Evolutionary conservation across 2,113 vertebrate genomes (phyloP), one percentile per base, ranked within the genome.

Genomic region (Crotalus tigris): DNA sequence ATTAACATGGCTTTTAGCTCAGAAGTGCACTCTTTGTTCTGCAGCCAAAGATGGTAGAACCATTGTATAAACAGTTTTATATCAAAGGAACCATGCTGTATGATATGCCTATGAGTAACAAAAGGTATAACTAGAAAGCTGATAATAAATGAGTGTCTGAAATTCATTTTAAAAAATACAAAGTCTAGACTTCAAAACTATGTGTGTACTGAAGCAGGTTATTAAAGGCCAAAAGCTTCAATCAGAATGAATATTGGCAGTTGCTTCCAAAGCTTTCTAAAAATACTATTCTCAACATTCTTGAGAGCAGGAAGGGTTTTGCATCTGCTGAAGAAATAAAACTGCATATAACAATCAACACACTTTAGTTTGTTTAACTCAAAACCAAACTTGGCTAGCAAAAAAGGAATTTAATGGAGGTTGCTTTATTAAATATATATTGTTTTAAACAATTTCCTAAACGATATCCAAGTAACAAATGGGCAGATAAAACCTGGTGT

Each of bases 131-230:
- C 17, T 93, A 44, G 64, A 95, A 94, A 91, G 19, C 44, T 94
- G 91, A 94, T 51, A 95, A 92, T 91, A 94, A 96, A 94, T 92
- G 58, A 5, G 11, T 94, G 13, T 61, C 92, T 95, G 89, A 39
- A 91, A 17, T 69, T 17, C 49, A 93, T 86, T 51, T 51, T 1
- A 93, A 95, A 93, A 94, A 96, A 88, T 61, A 1, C 1, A 0
- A 93, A 93, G 39, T 95, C 91, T 94, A 94, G 92, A 93, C 95
- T 95, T 96, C 59, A 94, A 94, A 96, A 94, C 44, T 91, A 92
- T 26, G 44, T 85, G 54, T 92, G 91, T 93, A 93, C 91, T 93
- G 59, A 94, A 94, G 85, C 0, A 10, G 46, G 11, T 89, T 91
- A 24, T 85, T 91, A 64, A 53, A 88, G 89, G 92, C n/a, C 85